phyloP scores from a whole-genome alignment of 2,113 vertebrate genomes.

The Bombycilla garrulus region DNA sequence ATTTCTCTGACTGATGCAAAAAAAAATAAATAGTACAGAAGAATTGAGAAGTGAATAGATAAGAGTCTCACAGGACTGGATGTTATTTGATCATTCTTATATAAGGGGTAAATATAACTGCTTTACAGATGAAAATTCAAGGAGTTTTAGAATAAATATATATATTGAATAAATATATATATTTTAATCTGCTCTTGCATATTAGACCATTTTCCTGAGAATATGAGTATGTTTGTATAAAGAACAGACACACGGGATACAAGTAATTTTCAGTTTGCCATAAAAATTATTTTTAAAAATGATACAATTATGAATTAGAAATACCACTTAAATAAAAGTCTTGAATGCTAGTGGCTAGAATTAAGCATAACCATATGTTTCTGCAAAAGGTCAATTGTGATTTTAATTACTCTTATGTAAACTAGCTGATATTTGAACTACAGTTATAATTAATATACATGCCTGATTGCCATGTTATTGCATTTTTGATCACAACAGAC shows the following conservation, averaged over 20 bases:
- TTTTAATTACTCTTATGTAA: slow-evolving; percentile 68
- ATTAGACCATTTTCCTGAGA: background rate
- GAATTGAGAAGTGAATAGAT: background rate
- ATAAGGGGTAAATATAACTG: background rate
- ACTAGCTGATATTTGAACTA: slow-evolving; percentile 38
- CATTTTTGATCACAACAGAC: slow-evolving; percentile 2
- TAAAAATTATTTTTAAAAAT: background rate
- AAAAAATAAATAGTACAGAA: background rate
- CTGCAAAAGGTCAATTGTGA: slow-evolving; percentile 57
- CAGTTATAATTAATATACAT: slow-evolving; percentile 30
- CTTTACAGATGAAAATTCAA: background rate
- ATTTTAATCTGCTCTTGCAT: background rate
- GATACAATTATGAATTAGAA: background rate
- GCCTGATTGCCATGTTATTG: background rate
- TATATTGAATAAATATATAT: background rate
- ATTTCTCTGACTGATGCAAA: background rate
- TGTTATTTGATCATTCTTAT: background rate
- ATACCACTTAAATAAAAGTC: slow-evolving; percentile 42
- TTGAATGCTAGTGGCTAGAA: slow-evolving; percentile 57
- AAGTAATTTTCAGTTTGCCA: background rate
- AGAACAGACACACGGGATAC: background rate
- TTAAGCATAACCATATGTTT: slow-evolving; percentile 30
- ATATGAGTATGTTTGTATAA: background rate
- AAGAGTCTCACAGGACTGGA: background rate
- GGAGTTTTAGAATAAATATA: background rate